Percentiles rank a stretch among this genome's conserved stretches.
Conservation (phyloP, 2,113 vertebrate species). For the Axis porcinus region DNA sequence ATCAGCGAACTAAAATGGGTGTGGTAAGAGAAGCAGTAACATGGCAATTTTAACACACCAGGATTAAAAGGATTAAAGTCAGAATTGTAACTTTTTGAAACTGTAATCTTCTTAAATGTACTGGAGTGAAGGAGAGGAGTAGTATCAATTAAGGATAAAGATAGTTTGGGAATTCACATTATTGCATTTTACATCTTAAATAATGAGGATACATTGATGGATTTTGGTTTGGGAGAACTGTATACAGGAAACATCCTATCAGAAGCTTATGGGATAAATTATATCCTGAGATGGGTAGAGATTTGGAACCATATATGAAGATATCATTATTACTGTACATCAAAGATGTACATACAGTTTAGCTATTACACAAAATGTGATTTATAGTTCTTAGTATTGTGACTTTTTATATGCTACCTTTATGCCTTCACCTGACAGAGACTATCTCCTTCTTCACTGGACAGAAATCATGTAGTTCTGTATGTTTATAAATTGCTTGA, state of each 20-base stretch:
- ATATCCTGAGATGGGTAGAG: background rate
- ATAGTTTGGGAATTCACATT: background rate
- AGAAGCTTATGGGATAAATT: background rate
- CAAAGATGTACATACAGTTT: background rate
- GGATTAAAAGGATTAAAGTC: background rate
- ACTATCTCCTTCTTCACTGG: background rate
- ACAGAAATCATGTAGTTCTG: background rate
- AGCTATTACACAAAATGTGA: background rate
- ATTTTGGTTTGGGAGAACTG: background rate
- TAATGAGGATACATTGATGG: background rate
- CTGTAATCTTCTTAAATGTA: background rate
- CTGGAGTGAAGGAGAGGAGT: background rate
- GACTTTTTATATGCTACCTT: background rate
- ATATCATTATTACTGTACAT: background rate
- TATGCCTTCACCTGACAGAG: background rate
- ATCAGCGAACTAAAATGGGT: background rate
- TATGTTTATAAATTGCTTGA: background rate
- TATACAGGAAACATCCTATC: background rate
- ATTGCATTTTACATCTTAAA: background rate
- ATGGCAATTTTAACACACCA: background rate
- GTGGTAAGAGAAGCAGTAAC: background rate
- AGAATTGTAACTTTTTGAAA: background rate
- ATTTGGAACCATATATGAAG: background rate
- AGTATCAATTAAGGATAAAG: background rate
- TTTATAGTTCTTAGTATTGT: background rate